Evolutionary conservation across 2,797 vertebrate genomes (phyloP).

Genomic region (Arctocebus calabarensis): DNA sequence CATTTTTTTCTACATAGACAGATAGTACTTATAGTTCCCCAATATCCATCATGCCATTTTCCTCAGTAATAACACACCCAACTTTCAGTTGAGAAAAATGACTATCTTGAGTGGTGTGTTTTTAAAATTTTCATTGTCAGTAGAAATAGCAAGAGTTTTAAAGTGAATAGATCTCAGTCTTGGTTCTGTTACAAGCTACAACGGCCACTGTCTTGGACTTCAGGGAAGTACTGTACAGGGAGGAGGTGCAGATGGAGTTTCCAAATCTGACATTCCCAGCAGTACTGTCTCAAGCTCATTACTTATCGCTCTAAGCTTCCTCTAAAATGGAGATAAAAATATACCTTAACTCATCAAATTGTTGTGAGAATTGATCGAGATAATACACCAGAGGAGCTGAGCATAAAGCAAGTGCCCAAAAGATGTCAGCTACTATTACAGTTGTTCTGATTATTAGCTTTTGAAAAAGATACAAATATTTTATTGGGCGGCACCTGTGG

Average conservation of each 20-base stretch:
- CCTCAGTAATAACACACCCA: not conserved
- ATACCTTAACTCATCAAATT: not conserved
- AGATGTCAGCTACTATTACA: not conserved
- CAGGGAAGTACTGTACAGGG: not conserved
- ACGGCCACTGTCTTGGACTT: not conserved
- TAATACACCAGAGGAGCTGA: not conserved
- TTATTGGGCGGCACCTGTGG: no score
- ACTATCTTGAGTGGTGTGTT: not conserved
- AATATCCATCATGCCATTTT: not conserved
- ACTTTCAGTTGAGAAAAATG: not conserved
- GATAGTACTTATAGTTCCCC: not conserved
- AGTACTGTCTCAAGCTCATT: not conserved
- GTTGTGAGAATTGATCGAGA: constrained; percentile 6
- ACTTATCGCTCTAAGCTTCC: not conserved
- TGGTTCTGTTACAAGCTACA: not conserved
- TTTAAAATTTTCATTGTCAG: not conserved
- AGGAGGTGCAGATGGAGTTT: not conserved
- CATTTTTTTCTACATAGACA: not conserved
- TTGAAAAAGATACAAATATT: not conserved
- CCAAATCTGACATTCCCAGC: not conserved
- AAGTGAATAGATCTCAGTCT: not conserved
- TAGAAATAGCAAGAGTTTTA: not conserved
- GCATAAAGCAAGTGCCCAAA: not conserved
- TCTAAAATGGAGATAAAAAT: not conserved
- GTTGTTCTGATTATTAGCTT: not conserved